Conservation (phyloP, 2,888 invertebrate genomes). For the Caenorhabditis becei region DNA sequence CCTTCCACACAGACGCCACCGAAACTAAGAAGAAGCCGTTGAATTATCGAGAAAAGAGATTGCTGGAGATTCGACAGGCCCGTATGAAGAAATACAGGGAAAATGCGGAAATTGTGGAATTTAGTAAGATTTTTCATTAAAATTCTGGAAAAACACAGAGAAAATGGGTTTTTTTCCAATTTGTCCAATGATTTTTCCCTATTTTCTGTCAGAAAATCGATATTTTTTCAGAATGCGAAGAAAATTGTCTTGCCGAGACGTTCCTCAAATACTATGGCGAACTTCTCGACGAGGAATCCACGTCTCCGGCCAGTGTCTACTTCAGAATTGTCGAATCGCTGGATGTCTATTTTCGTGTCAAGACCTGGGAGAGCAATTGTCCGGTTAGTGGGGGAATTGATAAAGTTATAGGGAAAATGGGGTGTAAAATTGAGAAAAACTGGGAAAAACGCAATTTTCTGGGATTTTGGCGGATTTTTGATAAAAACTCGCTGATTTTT, state of each 20-base stretch:
- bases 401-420: no score
- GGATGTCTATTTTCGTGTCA: slow-evolving; percentile 53
- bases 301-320: slow-evolving; percentile 20
- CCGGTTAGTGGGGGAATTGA: slow-evolving; percentile 38
- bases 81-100: slow-evolving; percentile 54
- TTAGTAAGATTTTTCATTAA: slow-evolving; percentile 31
- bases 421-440: no score
- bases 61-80: slow-evolving; percentile 34
- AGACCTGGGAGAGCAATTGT: slow-evolving; percentile 62
- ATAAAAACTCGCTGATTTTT: no score
- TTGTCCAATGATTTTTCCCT: neutral
- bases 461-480: no score
- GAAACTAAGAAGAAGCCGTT: slow-evolving; percentile 37
- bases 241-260: slow-evolving; percentile 21
- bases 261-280: slow-evolving; percentile 35
- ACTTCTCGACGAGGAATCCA: slow-evolving; percentile 33
- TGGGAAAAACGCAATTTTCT: no score
- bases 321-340: slow-evolving; percentile 52
- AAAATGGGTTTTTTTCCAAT: no score
- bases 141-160: neutral
- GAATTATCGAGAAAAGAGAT: slow-evolving; percentile 46
- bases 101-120: slow-evolving; percentile 43
- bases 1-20: slow-evolving; percentile 7
- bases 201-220: no score
- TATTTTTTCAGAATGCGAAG: slow-evolving; percentile 51